Evolutionary conservation across 2,797 vertebrate genomes (phyloP), one percentile per base, ranked within the genome.

Genomic region (Erethizon dorsatum): DNA sequence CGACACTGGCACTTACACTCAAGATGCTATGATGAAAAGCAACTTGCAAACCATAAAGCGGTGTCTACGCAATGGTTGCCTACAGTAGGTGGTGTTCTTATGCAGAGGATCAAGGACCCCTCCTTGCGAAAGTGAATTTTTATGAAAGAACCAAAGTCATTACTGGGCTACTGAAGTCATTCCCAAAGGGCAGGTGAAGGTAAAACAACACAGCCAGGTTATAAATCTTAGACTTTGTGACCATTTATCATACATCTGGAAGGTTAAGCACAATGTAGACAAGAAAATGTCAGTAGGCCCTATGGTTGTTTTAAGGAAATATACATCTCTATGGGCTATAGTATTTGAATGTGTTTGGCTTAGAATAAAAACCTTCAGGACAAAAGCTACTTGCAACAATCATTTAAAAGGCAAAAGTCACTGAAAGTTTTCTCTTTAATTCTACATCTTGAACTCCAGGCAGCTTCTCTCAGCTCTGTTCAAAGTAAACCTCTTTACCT

Each of bases 271-370:
- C 52, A 84, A 79, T n/a, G 17, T 20, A 87, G 73, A 88, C 73
- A 96, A 95, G 88, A 96, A 92, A 92, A 97, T 37, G 80, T 97
- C 92, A 96, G 80, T 94, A 96, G 77, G 7, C 52, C 83, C 57
- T 93, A 82, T 54, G 78, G 63, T 83, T 90, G 57, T 87, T 87
- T 96, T 93, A 75, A 5, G 0, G 61, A 79, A 96, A 96, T 78
- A 67, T 2, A 4, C 61, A 63, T 94, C 86, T 96, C 69, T 56
- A 54, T 31, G 31, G 65, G 65, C 57, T 59, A 13, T 71, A n/a
- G 65, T 75, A 59, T 71, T 94, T 90, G 65, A 95, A 91, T 65
- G 83, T 71, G 20, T 95, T 95, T 91, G 83, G 83, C 91, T 79
- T 94, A 75, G 87, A 97, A 85, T 52, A 90, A 97, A 97, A 94